These are phyloP conservation scores for Thaumatotibia leucotreta DNA, from an alignment of 1,140 invertebrate species.

Conservation along the genomic window DNA sequence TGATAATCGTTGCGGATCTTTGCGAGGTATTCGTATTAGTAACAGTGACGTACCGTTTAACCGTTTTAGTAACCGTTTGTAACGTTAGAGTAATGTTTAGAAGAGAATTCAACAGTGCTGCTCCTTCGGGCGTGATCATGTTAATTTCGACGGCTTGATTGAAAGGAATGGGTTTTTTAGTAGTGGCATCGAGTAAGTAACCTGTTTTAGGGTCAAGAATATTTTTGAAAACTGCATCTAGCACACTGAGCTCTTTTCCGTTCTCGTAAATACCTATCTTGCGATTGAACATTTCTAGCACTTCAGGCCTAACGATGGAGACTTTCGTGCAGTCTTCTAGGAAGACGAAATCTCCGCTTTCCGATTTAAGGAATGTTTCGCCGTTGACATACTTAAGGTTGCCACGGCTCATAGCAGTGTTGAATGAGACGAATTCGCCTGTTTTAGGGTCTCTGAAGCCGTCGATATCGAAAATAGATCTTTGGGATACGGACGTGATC, in stretches of 20 bases:
- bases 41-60: conserved; percentile 87
- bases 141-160: conserved; percentile 90
- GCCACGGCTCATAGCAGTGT: conserved; percentile 88
- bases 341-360: conserved; percentile 84
- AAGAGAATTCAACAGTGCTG: conserved; percentile 87
- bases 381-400: conserved; percentile 85
- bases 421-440: conserved; percentile 90
- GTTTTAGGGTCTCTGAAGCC: conserved; percentile 91
- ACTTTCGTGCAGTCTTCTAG: conserved; percentile 83
- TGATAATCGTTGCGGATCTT: conserved; percentile 80
- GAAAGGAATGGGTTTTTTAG: conserved; percentile 86
- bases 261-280: conserved; percentile 88
- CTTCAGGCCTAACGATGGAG: conserved; percentile 83
- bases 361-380: conserved; percentile 85
- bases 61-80: conserved; percentile 88
- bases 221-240: conserved; percentile 90
- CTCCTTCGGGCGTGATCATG: conserved; percentile 90
- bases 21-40: conserved; percentile 79
- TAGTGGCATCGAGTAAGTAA: conserved; percentile 87
- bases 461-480: conserved; percentile 94
- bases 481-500: conserved; percentile 91
- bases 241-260: conserved; percentile 85
- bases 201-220: conserved; percentile 92
- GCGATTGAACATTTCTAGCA: conserved; percentile 89
- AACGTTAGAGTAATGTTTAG: conserved; percentile 90